These are phyloP conservation scores for Centropus bengalensis DNA, from an alignment of 2,113 vertebrate genomes.

Conservation along the genomic window DNA sequence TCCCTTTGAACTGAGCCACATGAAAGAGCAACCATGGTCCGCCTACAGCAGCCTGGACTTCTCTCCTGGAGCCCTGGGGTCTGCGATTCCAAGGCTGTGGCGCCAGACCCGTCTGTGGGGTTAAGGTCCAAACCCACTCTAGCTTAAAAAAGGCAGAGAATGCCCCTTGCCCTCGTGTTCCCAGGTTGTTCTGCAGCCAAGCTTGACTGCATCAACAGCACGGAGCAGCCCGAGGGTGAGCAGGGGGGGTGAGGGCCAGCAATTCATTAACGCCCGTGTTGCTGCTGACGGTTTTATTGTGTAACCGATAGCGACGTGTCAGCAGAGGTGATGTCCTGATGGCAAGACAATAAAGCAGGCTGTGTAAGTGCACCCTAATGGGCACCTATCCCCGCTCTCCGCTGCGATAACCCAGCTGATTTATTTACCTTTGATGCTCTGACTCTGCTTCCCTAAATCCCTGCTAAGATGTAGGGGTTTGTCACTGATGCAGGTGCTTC, in stretches of 20 bases:
- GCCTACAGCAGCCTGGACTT: accelerated
- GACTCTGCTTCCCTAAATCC: background rate
- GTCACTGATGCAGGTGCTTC: background rate
- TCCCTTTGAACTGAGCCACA: background rate
- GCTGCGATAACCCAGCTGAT: background rate
- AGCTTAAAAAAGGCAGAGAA: background rate
- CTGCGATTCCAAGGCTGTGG: background rate
- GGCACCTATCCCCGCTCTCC: background rate
- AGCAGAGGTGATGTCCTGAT: background rate
- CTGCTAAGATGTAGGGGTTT: background rate
- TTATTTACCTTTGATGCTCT: background rate
- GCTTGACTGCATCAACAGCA: background rate
- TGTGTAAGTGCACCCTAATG: background rate
- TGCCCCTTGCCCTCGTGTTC: accelerated
- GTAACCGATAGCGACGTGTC: background rate
- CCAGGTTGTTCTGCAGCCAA: background rate
- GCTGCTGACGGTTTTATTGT: background rate
- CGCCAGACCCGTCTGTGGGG: background rate
- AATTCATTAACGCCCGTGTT: background rate
- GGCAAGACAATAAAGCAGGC: background rate
- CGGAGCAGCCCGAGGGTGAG: background rate
- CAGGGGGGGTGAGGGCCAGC: accelerated
- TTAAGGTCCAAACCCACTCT: background rate
- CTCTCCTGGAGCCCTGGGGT: background rate
- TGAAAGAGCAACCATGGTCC: background rate